phyloP scores from a whole-genome alignment of 2,888 invertebrate genomes.

The Ectropis crepuscularia region DNA sequence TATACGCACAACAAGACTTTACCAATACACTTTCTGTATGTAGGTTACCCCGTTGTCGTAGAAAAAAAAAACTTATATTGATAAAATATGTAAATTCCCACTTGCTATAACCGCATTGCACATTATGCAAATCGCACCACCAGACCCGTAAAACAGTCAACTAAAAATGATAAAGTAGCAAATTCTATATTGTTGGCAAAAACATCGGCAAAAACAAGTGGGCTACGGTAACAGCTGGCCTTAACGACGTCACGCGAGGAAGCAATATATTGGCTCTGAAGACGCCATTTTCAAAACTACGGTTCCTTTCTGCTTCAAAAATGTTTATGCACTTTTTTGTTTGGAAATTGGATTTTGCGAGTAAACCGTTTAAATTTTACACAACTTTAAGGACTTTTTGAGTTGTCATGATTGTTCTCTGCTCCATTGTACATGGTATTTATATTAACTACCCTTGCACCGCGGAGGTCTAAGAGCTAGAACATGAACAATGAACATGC shows the following conservation, averaged over 20 bases:
- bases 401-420: no score
- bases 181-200: slow-evolving; percentile 68
- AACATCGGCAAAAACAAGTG: slow-evolving; percentile 74
- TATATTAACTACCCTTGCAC: no score
- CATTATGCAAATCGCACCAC: slow-evolving; percentile 44
- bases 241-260: slow-evolving; percentile 82
- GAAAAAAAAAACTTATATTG: slow-evolving; percentile 9
- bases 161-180: slow-evolving; percentile 65
- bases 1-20: not conserved
- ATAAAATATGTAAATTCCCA: slow-evolving; percentile 22
- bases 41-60: slow-evolving; percentile 8
- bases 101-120: slow-evolving; percentile 53
- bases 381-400: no score
- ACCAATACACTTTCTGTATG: not conserved
- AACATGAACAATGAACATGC: no score
- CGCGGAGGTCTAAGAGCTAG: no score
- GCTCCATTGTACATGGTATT: no score
- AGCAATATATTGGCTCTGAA: slow-evolving; percentile 80
- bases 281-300: slow-evolving; percentile 71
- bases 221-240: slow-evolving; percentile 70
- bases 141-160: slow-evolving; percentile 52
- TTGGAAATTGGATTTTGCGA: not conserved
- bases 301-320: slow-evolving; percentile 27
- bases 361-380: no score
- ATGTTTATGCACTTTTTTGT: slow-evolving; percentile 17